These are phyloP conservation scores for Ictalurus punctatus DNA, from an alignment of 2,113 vertebrate genomes.

Conservation along the genomic window DNA sequence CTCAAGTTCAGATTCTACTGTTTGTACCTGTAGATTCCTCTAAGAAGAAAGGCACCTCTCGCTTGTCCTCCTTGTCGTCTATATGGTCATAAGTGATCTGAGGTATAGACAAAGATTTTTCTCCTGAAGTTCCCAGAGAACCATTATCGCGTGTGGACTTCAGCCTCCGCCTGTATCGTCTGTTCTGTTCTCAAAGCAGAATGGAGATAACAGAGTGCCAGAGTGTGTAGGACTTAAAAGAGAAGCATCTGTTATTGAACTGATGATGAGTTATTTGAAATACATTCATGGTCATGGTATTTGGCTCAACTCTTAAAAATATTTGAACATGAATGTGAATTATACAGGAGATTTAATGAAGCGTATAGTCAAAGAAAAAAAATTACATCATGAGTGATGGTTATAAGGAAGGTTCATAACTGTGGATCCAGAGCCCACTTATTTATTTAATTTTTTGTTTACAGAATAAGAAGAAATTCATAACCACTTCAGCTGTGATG, in stretches of 20 bases:
- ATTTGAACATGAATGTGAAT: slow-evolving; percentile 1
- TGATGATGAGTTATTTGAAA: slow-evolving; percentile 4
- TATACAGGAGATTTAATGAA: slow-evolving; percentile 25
- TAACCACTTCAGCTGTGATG: slow-evolving; percentile 25
- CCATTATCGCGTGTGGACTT: slow-evolving; percentile 74
- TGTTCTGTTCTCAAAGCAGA: slow-evolving; percentile 69
- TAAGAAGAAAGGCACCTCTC: slow-evolving; percentile 68
- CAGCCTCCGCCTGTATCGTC: slow-evolving; percentile 73
- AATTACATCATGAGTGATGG: background rate
- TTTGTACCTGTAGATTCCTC: slow-evolving; percentile 71
- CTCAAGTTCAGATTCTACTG: background rate
- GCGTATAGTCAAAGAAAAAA: background rate
- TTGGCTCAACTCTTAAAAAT: slow-evolving; percentile 1
- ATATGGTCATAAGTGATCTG: slow-evolving; percentile 81
- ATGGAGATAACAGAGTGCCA: slow-evolving; percentile 9
- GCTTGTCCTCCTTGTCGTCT: slow-evolving; percentile 73
- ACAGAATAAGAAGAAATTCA: slow-evolving; percentile 12
- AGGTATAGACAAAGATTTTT: slow-evolving; percentile 74
- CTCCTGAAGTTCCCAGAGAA: slow-evolving; percentile 66
- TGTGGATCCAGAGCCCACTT: background rate
- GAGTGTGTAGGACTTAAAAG: slow-evolving; percentile 8
- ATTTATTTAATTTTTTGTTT: background rate
- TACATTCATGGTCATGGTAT: slow-evolving; percentile 7
- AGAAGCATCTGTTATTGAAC: slow-evolving; percentile 7
- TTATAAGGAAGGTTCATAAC: background rate